A percentile compares a stretch with the other conserved stretches of the same genome.
Conservation (phyloP, 2,113 vertebrate genomes). For the Toxotes jaculatrix region DNA sequence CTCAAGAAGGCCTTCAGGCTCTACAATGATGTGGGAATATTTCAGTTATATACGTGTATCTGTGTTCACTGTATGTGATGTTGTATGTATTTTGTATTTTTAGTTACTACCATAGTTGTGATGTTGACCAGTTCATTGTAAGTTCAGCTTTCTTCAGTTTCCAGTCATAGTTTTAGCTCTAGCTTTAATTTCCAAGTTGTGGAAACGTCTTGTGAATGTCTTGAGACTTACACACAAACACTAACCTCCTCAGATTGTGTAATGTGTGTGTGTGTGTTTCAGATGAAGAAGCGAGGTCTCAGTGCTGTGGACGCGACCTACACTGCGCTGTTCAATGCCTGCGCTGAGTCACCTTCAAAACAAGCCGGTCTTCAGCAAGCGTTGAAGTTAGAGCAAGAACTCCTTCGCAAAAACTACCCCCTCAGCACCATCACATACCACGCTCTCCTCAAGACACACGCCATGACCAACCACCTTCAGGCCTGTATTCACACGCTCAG, state of each 20-base stretch:
- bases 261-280: conserved; percentile 14
- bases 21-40: conserved; percentile 89
- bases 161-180: too few species aligned
- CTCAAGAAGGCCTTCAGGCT: conserved; percentile 93
- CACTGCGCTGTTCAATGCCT: conserved; percentile 95
- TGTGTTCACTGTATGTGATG: too few species aligned
- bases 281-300: conserved; percentile 96
- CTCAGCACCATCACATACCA: conserved; percentile 91
- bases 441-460: conserved; percentile 90
- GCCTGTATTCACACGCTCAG: conserved; percentile 89
- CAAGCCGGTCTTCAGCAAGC: conserved; percentile 89
- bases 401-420: conserved; percentile 83
- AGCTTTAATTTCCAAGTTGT: too few species aligned
- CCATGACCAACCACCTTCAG: conserved; percentile 87
- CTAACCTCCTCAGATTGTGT: not conserved
- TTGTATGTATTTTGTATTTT: too few species aligned
- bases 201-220: too few species aligned
- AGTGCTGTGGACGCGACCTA: conserved; percentile 89
- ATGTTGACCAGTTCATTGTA: too few species aligned
- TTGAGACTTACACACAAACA: too few species aligned
- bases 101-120: too few species aligned
- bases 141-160: too few species aligned
- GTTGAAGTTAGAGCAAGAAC: conserved; percentile 88
- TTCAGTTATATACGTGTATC: not conserved
- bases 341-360: conserved; percentile 89